Percentiles rank a stretch among this genome's conserved stretches.
Evolutionary conservation across 2,113 vertebrate species (phyloP).

Genomic region (Isichthys henryi): DNA sequence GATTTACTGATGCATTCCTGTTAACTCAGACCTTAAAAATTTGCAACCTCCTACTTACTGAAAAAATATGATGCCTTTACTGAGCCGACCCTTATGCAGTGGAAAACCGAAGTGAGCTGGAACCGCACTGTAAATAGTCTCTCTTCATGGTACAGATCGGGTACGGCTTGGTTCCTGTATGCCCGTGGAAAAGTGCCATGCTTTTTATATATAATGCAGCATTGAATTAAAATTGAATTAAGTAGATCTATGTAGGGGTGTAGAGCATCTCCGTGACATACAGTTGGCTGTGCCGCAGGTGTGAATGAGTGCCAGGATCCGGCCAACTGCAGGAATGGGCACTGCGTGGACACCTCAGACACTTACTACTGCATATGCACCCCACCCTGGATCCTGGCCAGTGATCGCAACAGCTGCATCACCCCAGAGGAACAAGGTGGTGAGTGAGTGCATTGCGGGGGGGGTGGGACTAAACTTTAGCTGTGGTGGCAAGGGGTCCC

Average conservation of each 20-base stretch:
- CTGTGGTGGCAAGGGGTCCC: not conserved
- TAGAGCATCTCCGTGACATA: not conserved
- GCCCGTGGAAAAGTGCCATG: not conserved
- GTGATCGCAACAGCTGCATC: slow-evolving; percentile 69
- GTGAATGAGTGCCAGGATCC: slow-evolving; percentile 73
- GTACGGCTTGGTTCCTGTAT: not conserved
- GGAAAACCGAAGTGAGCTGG: not conserved
- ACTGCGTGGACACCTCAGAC: slow-evolving; percentile 70
- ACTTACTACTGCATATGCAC: slow-evolving; percentile 77
- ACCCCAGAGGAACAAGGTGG: slow-evolving; percentile 75
- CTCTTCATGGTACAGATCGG: not conserved
- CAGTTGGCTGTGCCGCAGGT: slow-evolving; percentile 44
- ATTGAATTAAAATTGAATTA: not conserved
- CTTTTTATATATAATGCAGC: not conserved
- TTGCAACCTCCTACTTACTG: not conserved
- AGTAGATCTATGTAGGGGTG: not conserved
- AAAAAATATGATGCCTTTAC: not conserved
- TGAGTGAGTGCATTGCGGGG: slow-evolving; percentile 45
- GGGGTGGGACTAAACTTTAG: not conserved
- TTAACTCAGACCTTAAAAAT: not conserved
- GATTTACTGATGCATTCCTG: not conserved
- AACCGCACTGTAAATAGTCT: not conserved
- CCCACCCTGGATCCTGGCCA: slow-evolving; percentile 68
- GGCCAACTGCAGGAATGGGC: slow-evolving; percentile 72
- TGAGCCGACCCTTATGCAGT: not conserved